Base-by-base conservation (phyloP, 1,140 invertebrate species). In the Acromyrmex charruanus region DNA sequence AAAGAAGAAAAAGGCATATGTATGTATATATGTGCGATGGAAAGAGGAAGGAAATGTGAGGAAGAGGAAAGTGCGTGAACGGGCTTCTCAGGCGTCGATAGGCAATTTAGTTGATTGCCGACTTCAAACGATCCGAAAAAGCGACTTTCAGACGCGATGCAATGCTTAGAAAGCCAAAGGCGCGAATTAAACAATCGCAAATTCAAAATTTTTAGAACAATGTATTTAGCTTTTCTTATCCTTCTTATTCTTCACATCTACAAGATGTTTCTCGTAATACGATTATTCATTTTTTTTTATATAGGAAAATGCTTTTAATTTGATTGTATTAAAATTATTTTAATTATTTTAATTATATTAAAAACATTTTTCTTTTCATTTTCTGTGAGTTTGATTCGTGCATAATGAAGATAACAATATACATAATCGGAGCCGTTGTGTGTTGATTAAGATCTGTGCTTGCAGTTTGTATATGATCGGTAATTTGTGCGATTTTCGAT, bases 61-160 rank as follows among this genome's bases (percentile, higher is more conserved):
- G 72, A 87, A 89, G 82, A 80, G 49, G 49, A 85, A 89, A 89
- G 86, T 66, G 85, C 61, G 81, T 80, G 75, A 88, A 68, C 88
- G 77, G 77, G 77, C 81, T 89, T 79, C 89, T 93, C 92, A 87
- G 92, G 91, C 90, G 93, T 95, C 94, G 94, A 95, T 95, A 95
- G 94, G 94, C 93, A 95, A 95, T 95, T 93, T 93, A 93, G 91
- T 92, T 95, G 95, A 95, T 95, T 95, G 94, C 94, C 91, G 92
- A 93, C 93, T 94, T 95, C 94, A 94, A 95, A 95, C 93, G 90
- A 80, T 90, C 91, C 92, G 91, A 93, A 89, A 90, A 91, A 90
- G 91, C 88, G 72, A 77, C 35, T 65, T 61, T 21, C 31, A 72
- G 85, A 58, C 21, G 49, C 18, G 58, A 35, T 55, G 69, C 69